A percentile compares a stretch with the other conserved stretches of the same genome.
These are phyloP conservation scores for Elysia crispata DNA, from an alignment of 2,888 invertebrate species.

Conservation along the genomic window DNA sequence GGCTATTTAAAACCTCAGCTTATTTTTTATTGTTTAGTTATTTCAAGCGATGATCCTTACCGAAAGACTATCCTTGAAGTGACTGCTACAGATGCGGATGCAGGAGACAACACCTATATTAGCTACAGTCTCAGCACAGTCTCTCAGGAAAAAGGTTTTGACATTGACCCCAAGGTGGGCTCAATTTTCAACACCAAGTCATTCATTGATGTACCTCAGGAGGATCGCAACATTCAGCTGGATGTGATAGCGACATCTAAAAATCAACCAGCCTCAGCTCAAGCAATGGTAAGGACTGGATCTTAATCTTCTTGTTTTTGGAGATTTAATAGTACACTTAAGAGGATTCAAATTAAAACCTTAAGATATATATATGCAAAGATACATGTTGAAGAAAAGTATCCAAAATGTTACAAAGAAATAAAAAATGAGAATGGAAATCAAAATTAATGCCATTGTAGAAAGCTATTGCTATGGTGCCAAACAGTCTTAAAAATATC, in stretches of 20 bases:
- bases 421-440: too few relatives aligned
- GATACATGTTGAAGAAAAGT: background rate
- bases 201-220: background rate
- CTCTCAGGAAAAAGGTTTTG: constrained; percentile 18
- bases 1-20: too few relatives aligned
- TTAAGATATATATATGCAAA: background rate
- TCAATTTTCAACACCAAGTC: constrained; percentile 23
- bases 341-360: too few relatives aligned
- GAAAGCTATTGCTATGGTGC: too few relatives aligned
- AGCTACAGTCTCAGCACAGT: background rate
- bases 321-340: background rate
- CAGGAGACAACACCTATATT: background rate
- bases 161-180: constrained; percentile 26
- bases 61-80: constrained; percentile 25
- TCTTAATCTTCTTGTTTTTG: background rate
- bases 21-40: constrained; percentile 9
- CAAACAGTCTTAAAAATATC: too few relatives aligned
- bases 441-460: too few relatives aligned
- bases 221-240: background rate
- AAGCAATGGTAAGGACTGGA: constrained; percentile 28
- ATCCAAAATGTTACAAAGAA: background rate
- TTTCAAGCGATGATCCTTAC: constrained; percentile 29
- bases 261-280: background rate
- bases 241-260: constrained; percentile 3
- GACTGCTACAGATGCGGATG: constrained; percentile 31